Percentiles rank a stretch among this genome's conserved stretches.
Conservation (phyloP, 1,140 invertebrate species). For the Thalassaphorura encarpata region DNA sequence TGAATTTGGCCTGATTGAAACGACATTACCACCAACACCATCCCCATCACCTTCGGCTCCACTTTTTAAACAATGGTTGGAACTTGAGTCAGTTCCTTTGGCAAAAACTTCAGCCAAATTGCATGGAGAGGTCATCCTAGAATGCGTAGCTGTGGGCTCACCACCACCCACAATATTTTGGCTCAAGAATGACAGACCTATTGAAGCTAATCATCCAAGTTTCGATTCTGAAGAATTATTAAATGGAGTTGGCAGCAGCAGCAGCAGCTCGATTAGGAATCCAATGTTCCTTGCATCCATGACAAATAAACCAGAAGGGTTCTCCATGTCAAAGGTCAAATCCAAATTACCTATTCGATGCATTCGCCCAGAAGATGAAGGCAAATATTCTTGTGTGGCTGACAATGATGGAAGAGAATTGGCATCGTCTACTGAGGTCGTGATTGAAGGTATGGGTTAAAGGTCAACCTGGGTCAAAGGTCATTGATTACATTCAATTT, state of each 20-base stretch:
- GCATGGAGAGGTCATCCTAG: conserved; percentile 34
- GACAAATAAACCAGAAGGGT: neutral
- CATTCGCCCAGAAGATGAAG: conserved; percentile 46
- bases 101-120: conserved; percentile 15
- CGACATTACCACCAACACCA: no score
- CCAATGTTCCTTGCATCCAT: neutral
- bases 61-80: conserved; percentile 10
- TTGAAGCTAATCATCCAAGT: conserved; percentile 4
- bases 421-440: conserved; percentile 38
- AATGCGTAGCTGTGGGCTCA: conserved; percentile 41
- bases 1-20: no score
- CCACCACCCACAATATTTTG: conserved; percentile 46
- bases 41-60: no score
- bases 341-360: conserved; percentile 57
- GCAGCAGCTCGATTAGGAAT: neutral
- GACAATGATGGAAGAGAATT: conserved; percentile 46
- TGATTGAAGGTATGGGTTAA: conserved; percentile 17
- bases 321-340: conserved; percentile 45
- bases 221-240: conserved; percentile 14
- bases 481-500: neutral
- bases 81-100: conserved; percentile 25
- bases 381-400: conserved; percentile 60
- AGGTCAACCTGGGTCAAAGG: neutral
- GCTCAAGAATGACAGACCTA: conserved; percentile 41
- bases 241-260: neutral